These are phyloP conservation scores for Gastrophysa polygoni DNA, from an alignment of 2,888 invertebrate genomes.

Conservation along the genomic window DNA sequence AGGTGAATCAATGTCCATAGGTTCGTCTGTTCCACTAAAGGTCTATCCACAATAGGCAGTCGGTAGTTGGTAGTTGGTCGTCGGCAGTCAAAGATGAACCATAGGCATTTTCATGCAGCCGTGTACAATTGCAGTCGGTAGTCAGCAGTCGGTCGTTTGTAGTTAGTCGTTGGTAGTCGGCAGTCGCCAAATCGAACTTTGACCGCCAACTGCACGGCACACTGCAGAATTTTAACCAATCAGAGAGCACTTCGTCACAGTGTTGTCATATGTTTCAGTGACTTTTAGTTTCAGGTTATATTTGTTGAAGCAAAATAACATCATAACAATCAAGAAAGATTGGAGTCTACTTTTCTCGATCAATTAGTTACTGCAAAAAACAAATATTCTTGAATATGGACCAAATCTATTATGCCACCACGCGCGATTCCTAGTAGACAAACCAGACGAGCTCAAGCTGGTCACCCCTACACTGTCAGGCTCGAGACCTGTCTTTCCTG, in stretches of 20 bases:
- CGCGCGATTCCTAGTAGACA: too few relatives aligned
- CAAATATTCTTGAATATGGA: too few relatives aligned
- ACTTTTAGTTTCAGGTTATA: neutral
- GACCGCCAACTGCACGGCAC: neutral
- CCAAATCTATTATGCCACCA: too few relatives aligned
- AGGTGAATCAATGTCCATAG: too few relatives aligned
- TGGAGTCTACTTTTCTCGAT: too few relatives aligned
- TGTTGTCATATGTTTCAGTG: neutral
- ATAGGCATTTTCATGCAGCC: neutral
- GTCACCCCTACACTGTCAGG: too few relatives aligned
- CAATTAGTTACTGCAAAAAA: too few relatives aligned
- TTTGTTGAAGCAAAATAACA: neutral
- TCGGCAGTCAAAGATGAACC: neutral
- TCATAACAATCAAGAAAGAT: too few relatives aligned
- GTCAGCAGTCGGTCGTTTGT: neutral
- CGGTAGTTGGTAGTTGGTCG: neutral
- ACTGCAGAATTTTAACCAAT: slow-evolving; percentile 6
- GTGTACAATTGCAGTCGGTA: slow-evolving; percentile 2
- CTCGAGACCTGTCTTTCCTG: too few relatives aligned
- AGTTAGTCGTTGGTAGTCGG: neutral
- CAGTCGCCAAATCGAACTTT: neutral
- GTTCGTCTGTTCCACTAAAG: neutral
- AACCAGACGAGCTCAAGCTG: too few relatives aligned
- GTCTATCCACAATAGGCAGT: slow-evolving; percentile 5
- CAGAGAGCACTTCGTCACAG: neutral